Percentiles rank a stretch among this genome's conserved stretches.
Conservation (phyloP, 2,113 vertebrate species). For the Ceuthmochares aereus region DNA sequence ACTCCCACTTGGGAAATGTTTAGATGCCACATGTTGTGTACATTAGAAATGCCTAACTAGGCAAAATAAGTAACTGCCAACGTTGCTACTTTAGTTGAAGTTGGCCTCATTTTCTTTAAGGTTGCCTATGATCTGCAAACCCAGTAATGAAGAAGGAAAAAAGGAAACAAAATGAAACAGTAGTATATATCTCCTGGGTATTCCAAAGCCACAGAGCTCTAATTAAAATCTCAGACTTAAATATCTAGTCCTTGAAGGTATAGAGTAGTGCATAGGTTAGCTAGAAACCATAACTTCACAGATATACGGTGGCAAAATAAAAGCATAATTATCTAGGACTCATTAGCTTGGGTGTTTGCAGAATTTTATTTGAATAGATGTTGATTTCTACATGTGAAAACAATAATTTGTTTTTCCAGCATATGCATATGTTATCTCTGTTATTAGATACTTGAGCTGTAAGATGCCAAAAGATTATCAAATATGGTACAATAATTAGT, state of each 20-base stretch:
- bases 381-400: background rate
- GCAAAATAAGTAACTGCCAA: background rate
- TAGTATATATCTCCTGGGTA: background rate
- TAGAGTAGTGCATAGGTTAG: background rate
- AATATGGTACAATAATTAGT: background rate
- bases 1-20: background rate
- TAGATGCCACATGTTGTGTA: background rate
- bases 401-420: background rate
- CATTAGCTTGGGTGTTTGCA: background rate
- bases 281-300: background rate
- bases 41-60: background rate
- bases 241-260: background rate
- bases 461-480: background rate
- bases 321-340: background rate
- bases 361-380: background rate
- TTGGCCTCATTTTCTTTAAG: slow-evolving; percentile 41
- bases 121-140: slow-evolving; percentile 24
- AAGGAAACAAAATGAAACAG: background rate
- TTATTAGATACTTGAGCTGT: background rate
- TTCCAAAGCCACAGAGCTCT: slow-evolving; percentile 2
- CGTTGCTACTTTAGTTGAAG: background rate
- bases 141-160: slow-evolving; percentile 12
- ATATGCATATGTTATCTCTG: background rate
- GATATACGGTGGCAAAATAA: background rate
- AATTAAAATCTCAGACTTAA: slow-evolving; percentile 55